phyloP scores from a whole-genome alignment of 2,888 invertebrate genomes.

The Deroplatys truncata region DNA sequence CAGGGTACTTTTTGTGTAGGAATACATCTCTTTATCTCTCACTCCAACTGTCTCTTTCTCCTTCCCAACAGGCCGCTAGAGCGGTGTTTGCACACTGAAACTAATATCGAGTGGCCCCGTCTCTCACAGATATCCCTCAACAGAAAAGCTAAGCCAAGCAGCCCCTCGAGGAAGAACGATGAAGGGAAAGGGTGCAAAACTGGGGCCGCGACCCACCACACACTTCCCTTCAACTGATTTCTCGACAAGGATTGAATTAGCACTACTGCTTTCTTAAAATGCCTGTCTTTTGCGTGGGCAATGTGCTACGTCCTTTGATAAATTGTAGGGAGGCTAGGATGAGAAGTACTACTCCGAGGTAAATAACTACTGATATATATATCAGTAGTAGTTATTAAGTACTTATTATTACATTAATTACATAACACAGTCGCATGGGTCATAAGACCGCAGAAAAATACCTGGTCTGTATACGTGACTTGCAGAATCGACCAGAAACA shows the following conservation, averaged over 20 bases:
- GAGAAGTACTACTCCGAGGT: too few species aligned
- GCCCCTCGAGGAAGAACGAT: not conserved
- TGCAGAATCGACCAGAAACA: too few species aligned
- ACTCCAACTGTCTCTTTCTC: not conserved
- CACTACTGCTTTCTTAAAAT: too few species aligned
- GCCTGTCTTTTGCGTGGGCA: too few species aligned
- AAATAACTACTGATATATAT: too few species aligned
- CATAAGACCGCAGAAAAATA: too few species aligned
- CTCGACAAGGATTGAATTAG: not conserved
- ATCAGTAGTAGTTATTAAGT: too few species aligned
- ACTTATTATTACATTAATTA: too few species aligned
- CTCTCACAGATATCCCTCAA: not conserved
- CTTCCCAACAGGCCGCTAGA: not conserved
- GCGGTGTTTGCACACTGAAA: conserved; percentile 23
- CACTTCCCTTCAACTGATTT: not conserved
- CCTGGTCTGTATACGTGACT: too few species aligned
- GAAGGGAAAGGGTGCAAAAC: not conserved
- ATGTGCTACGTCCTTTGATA: too few species aligned
- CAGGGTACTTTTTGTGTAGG: not conserved
- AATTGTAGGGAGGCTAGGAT: too few species aligned
- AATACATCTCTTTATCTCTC: not conserved
- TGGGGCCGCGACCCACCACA: not conserved
- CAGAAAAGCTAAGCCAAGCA: not conserved
- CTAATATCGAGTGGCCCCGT: conserved; percentile 23
- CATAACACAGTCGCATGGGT: too few species aligned